These are phyloP conservation scores for Xenentodon cancila DNA, from an alignment of 2,797 vertebrate genomes.

Conservation along the genomic window DNA sequence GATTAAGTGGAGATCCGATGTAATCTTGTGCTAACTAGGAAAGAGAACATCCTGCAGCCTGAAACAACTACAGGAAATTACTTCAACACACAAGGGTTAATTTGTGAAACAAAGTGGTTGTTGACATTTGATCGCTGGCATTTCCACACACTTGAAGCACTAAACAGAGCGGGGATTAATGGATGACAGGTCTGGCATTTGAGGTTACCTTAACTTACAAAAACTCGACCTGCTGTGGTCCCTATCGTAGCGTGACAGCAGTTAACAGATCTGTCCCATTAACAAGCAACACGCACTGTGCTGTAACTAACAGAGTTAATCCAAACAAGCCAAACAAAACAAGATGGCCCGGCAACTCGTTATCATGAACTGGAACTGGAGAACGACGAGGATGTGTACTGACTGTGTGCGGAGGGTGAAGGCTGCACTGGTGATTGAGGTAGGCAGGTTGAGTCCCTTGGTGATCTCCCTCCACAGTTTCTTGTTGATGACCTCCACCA, in stretches of 20 bases:
- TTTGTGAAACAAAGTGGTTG: constrained; percentile 24
- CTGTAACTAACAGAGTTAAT: background rate
- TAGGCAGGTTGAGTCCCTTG: constrained; percentile 96
- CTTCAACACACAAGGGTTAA: constrained; percentile 15
- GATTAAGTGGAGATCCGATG: background rate
- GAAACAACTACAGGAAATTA: constrained; percentile 25
- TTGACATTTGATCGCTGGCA: constrained; percentile 20
- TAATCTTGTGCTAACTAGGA: constrained; percentile 11
- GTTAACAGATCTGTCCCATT: background rate
- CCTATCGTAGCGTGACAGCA: background rate
- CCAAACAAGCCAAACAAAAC: background rate
- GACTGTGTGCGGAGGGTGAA: constrained; percentile 98
- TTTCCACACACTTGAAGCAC: background rate
- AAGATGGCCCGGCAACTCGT: background rate
- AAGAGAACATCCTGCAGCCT: constrained; percentile 1
- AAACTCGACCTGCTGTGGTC: constrained; percentile 7
- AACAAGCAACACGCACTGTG: background rate
- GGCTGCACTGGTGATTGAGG: constrained; percentile 98
- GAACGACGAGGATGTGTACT: constrained; percentile 64
- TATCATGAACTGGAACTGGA: background rate
- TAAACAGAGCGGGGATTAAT: constrained; percentile 29
- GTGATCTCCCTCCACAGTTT: constrained; percentile 98
- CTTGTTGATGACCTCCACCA: constrained; percentile 99
- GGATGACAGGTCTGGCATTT: constrained; percentile 9
- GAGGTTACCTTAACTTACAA: background rate